Base-by-base conservation (phyloP, 30 jellyfish, hydroid and myxozoan genomes). In the Sanderia malayensis region DNA sequence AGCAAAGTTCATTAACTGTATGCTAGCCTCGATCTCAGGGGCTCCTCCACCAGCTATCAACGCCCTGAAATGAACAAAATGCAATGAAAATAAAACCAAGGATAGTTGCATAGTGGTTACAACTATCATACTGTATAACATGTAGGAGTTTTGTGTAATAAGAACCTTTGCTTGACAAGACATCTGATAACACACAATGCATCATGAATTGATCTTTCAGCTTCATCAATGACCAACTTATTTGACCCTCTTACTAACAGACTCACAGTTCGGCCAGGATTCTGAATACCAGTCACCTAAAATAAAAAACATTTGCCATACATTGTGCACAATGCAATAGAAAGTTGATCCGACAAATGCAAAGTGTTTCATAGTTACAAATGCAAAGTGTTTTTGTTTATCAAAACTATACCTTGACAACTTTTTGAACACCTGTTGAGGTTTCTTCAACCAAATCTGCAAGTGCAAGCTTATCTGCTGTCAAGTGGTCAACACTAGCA, bases 21-120 rank as follows among this genome's bases (percentile, higher is more conserved):
- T 93, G 67, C 97, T 88, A 15, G 83, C 79, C 70, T 94, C 94
- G 31, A 73, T 82, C 71, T 94, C 99, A 19, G 99, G 97, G 15
- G 99, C 99, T 20, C 99, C 99, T 21, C 99, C 99, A n/a, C 99
- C 99, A 71, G 99, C 97, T 20, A 94, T 64, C 70, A 94, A 69
- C 7, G 98, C 98, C 58, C 98, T 92, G 27, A 45, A 71, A 63
- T 11, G 13, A 9, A 0, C 0, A 77, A 25, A 67, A 76, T 17
- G 74, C n/a, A n/a, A n/a, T n/a, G n/a, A n/a, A n/a, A n/a, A n/a
- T n/a, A n/a, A n/a, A n/a, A n/a, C n/a, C n/a, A n/a, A n/a, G n/a
- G n/a, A n/a, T n/a, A n/a, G n/a, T n/a, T n/a, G n/a, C n/a, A n/a
- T n/a, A n/a, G n/a, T n/a, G n/a, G n/a, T n/a, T n/a, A n/a, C n/a